Base-by-base conservation (phyloP, 2,888 invertebrate genomes). In the Caprella mutica region DNA sequence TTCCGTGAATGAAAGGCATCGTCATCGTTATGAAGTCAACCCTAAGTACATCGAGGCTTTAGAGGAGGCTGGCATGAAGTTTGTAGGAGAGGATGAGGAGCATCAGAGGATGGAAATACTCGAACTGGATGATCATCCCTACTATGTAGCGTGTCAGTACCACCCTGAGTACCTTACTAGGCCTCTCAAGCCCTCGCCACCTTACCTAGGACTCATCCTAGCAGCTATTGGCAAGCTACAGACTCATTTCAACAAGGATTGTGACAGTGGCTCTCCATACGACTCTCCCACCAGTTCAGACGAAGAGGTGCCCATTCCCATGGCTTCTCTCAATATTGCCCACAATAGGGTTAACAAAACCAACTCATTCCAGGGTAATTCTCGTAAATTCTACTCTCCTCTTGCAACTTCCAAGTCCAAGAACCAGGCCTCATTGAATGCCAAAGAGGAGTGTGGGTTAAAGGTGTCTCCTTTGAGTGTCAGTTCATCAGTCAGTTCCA, bases 11-110 rank as follows among this genome's bases (percentile, higher is more conserved):
- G 98, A 98, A 72, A 80, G 98, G 5, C 98, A 99, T 74, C 77
- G 98, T 50, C 98, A 98, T 73, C 80, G 98, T 50, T 99, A 92
- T 71, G 98, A 99, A 77, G 92, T 97, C 1, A 98, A 98, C 76
- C 91, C 92, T 0, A 78, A 81, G 44, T 86, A 86, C 71, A 86
- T 94, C 14, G 74, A 78, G 12, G 75, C 81, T 26, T 75, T 97
- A 27, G 88, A 91, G 72, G 78, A 80, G 39, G 80, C 81, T 27
- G 97, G 97, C 1, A 76, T 98, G 69, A 81, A 79, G 65, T 97
- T 98, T 76, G 91, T 96, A 27, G 79, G 77, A n/a, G 72, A 75
- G 66, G 77, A 77, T 66, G 63, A 59, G 17, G 65, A 63, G 21
- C 59, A 58, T 5, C 55, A 59, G 21, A 80, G 97, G 27, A 97